Evolutionary conservation across 2,888 invertebrate species (phyloP), one percentile per base, ranked within the genome.

Genomic region (Sphecodes monilicornis): DNA sequence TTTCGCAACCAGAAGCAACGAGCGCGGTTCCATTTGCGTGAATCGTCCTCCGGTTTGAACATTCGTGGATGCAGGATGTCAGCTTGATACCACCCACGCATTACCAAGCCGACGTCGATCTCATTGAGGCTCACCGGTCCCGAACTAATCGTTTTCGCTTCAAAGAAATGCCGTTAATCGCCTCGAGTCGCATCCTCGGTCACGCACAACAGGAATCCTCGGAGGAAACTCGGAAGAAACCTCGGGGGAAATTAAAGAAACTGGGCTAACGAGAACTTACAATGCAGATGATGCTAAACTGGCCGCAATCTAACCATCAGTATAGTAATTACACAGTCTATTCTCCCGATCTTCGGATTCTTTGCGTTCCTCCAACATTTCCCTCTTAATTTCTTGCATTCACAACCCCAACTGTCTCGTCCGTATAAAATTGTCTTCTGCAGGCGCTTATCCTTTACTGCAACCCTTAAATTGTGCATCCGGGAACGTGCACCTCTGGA

Each of bases 171-270:
- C 16, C 60, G 60, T 29, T 60, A 60, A 60, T 29, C 60, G 29
- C 18, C 29, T 3, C 29, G 6, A 29, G 60, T 60, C 18, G 29
- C 18, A 60, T 60, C 18, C 8, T 18, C 29, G 29, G 60, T 18
- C 29, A 29, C 60, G 60, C 60, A 18, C 29, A 29, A 32, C 29
- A 54, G 60, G 29, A 29, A 60, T 60, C 60, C 29, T 32, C 29
- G 60, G 11, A 54, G 54, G 54, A 54, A 54, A 54, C 11, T 54
- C 29, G 3, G 18, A 29, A 60, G 29, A 29, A 29, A 32, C 18
- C 26, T 13, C 41, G 13, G 69, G n/a, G 39, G 69, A 41, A 69
- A 69, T 60, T 60, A 60, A 60, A 60, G 29, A 60, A 60, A 60
- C 60, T 60, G 32, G 60, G 60, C 60, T 60, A 60, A 29, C 60